phyloP scores from a whole-genome alignment of 2,113 vertebrate genomes.

The Zosterops japonicus region DNA sequence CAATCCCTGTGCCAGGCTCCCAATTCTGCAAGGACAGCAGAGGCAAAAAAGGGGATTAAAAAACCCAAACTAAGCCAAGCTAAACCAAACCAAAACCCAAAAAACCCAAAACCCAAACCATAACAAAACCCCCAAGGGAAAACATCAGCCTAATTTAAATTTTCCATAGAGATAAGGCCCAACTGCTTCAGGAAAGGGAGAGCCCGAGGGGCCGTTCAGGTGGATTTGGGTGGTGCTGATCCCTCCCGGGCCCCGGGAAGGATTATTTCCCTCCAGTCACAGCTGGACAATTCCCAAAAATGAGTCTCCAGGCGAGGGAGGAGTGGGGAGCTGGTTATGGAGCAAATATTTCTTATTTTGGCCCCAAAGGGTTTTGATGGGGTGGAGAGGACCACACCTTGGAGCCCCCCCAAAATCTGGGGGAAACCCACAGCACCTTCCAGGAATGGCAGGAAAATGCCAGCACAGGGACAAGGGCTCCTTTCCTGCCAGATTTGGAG shows the following conservation, averaged over 20 bases:
- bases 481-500: neutral
- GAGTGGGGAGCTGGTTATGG: neutral
- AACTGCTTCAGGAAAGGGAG: too few species aligned
- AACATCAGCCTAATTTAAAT: neutral
- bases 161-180: neutral
- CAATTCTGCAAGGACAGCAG: accelerated
- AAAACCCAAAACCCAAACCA: too few species aligned
- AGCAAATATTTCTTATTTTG: neutral
- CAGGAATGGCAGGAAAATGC: neutral
- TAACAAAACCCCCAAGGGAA: neutral
- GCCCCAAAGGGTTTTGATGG: neutral
- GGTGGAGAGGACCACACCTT: accelerated
- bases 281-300: neutral
- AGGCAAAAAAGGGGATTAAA: accelerated
- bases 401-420: neutral
- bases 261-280: neutral
- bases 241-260: neutral
- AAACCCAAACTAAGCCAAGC: too few species aligned
- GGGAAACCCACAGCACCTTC: accelerated
- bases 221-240: neutral
- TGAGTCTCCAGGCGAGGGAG: neutral
- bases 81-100: too few species aligned
- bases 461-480: accelerated
- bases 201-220: neutral
- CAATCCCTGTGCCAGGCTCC: neutral